Conservation (phyloP, 2,888 invertebrate genomes). For the Acleris holmiana region DNA sequence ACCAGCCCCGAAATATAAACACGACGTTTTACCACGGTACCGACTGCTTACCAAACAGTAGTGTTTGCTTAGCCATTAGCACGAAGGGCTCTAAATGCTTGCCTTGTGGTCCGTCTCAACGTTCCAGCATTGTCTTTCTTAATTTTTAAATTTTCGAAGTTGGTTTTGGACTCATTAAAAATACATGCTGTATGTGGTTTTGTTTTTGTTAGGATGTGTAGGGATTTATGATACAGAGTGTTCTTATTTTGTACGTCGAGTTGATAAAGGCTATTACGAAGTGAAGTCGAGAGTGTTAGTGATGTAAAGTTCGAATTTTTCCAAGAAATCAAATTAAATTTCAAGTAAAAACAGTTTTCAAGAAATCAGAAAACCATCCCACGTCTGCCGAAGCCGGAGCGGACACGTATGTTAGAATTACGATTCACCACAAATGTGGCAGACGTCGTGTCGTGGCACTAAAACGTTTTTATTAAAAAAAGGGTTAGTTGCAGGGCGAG, state of each 20-base stretch:
- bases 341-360: conserved; percentile 43
- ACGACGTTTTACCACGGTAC: conserved; percentile 12
- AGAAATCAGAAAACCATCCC: conserved; percentile 64
- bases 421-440: conserved; percentile 51
- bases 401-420: conserved; percentile 46
- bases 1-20: conserved; percentile 16
- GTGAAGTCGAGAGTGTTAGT: no score
- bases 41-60: conserved; percentile 49
- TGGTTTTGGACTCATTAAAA: conserved; percentile 34
- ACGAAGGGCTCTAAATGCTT: conserved; percentile 56
- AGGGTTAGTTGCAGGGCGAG: conserved; percentile 50
- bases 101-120: conserved; percentile 5
- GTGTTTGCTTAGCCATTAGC: conserved; percentile 69
- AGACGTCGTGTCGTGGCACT: conserved; percentile 60
- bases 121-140: conserved; percentile 49
- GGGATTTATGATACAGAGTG: no score
- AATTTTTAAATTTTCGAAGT: conserved; percentile 27
- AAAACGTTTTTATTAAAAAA: conserved; percentile 68
- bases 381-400: conserved; percentile 49
- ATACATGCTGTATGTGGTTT: conserved; percentile 3
- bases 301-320: no score
- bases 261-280: no score
- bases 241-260: no score
- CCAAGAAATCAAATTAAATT: no score
- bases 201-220: conserved; percentile 28